Conservation (phyloP, 2,113 vertebrate species). For the Junco hyemalis region DNA sequence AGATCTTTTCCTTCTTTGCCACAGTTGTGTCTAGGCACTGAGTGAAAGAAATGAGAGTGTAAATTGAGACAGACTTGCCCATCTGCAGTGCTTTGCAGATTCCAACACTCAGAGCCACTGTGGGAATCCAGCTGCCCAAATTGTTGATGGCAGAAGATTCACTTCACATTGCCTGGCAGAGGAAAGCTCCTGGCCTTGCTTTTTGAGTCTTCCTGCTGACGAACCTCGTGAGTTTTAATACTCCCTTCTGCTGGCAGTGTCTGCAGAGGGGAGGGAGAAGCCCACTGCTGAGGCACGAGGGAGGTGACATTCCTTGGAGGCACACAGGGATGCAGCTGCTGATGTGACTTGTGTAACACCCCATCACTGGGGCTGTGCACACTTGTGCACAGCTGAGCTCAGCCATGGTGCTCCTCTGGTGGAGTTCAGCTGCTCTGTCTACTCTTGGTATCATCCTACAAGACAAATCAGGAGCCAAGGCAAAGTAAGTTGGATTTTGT, state of each 20-base stretch:
- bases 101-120: neutral
- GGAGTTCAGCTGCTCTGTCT: neutral
- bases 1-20: neutral
- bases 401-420: neutral
- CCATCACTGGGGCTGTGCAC: neutral
- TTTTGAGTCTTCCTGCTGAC: neutral
- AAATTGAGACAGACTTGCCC: neutral
- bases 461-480: neutral
- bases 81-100: neutral
- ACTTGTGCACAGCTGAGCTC: neutral
- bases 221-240: neutral
- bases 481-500: neutral
- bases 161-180: neutral
- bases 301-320: neutral
- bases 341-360: neutral
- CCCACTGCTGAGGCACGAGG: fast-evolving
- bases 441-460: neutral
- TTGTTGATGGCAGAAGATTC: neutral
- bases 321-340: neutral
- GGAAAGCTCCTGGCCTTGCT: neutral
- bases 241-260: neutral
- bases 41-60: neutral
- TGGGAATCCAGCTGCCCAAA: neutral
- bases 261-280: neutral
- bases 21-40: constrained; percentile 4